A percentile compares a stretch with the other conserved stretches of the same genome.
Conservation (phyloP, 2,888 invertebrate species). For the Mactromeris polynyma region DNA sequence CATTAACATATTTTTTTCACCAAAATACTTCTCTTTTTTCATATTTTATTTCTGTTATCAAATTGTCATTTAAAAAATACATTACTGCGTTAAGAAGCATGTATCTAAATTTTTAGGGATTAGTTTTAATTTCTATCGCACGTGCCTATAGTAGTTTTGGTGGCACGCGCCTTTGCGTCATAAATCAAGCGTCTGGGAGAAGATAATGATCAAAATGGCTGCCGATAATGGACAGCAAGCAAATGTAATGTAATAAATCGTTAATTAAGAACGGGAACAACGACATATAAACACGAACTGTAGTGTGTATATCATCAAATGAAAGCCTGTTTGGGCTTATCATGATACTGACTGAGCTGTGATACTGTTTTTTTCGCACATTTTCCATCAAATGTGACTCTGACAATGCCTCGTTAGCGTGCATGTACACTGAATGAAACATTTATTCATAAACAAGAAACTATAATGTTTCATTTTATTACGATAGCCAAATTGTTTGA, state of each 20-base stretch:
- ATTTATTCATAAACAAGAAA: neutral
- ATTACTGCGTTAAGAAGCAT: neutral
- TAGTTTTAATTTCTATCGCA: conserved; percentile 45
- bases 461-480: too few relatives aligned
- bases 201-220: conserved; percentile 64
- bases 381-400: neutral
- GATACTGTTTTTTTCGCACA: neutral
- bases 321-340: conserved; percentile 63
- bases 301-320: conserved; percentile 49
- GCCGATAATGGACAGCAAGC: conserved; percentile 59
- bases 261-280: conserved; percentile 61
- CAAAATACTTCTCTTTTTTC: neutral
- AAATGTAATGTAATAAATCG: conserved; percentile 67
- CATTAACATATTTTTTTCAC: neutral
- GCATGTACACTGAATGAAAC: neutral
- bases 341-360: conserved; percentile 24
- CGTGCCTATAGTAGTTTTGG: conserved; percentile 48
- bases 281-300: conserved; percentile 54
- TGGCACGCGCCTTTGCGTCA: conserved; percentile 71
- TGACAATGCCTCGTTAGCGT: neutral
- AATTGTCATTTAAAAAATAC: neutral
- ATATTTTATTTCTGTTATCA: neutral
- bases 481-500: too few relatives aligned
- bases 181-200: conserved; percentile 68
- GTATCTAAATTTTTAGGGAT: neutral